These are phyloP conservation scores for Chascanopsetta lugubris DNA, from an alignment of 2,113 vertebrate genomes.

Conservation along the genomic window DNA sequence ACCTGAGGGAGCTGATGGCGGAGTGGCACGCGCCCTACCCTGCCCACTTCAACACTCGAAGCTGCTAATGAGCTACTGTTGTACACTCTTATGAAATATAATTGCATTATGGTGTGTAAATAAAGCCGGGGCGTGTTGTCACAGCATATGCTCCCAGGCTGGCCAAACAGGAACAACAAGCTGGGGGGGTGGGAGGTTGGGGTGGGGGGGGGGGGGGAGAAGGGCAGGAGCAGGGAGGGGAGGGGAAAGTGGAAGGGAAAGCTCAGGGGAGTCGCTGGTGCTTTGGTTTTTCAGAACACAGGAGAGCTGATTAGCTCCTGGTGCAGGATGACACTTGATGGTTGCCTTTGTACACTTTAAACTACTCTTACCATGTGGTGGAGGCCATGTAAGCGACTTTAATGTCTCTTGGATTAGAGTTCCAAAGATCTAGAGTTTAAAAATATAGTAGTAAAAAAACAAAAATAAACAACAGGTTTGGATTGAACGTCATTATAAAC, in stretches of 20 bases:
- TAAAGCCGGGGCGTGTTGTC: conserved; percentile 94
- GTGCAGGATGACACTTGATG: conserved; percentile 37
- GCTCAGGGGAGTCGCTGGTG: conserved; percentile 69
- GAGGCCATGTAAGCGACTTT: not conserved
- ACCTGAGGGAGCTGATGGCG: conserved; percentile 79
- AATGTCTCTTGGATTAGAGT: not conserved
- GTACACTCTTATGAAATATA: conserved; percentile 96
- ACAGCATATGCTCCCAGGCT: conserved; percentile 89
- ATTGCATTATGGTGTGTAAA: conserved; percentile 95
- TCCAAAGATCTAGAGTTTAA: no score
- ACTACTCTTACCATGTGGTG: not conserved
- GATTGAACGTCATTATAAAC: no score
- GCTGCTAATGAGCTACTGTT: conserved; percentile 96
- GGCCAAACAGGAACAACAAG: conserved; percentile 91
- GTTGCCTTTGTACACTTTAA: conserved; percentile 29
- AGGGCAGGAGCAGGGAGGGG: conserved; percentile 40
- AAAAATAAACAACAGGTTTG: not conserved
- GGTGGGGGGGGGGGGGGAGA: conserved; percentile 42
- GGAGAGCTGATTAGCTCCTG: conserved; percentile 65
- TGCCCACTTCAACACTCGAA: conserved; percentile 82
- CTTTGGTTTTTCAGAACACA: conserved; percentile 50
- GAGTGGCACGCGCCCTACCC: conserved; percentile 76
- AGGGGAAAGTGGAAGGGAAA: no score
- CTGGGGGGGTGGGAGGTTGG: conserved; percentile 10
- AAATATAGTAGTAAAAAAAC: no score